A percentile compares a stretch with the other conserved stretches of the same genome.
Evolutionary conservation across 1,140 invertebrate species (phyloP).

Genomic region (Drosophila asahinai): DNA sequence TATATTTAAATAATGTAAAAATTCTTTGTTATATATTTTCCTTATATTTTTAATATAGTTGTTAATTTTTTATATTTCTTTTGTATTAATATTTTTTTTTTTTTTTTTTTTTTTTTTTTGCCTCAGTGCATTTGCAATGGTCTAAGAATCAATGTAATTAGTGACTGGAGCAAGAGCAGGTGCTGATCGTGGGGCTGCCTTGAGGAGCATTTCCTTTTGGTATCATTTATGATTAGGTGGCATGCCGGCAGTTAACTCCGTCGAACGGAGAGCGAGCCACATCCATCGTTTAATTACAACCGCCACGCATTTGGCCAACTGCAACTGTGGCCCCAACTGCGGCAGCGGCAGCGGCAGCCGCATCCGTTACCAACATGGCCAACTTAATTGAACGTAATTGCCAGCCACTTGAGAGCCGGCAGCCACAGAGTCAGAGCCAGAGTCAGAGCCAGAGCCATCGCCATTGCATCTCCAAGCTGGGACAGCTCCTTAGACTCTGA

Average conservation of each 20-base stretch:
- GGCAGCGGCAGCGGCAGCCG: constrained; percentile 21
- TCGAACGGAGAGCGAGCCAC: constrained; percentile 24
- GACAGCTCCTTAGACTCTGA: constrained; percentile 17
- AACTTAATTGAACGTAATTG: constrained; percentile 82
- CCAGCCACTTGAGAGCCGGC: constrained; percentile 75
- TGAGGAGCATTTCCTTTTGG: constrained; percentile 79
- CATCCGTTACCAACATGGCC: constrained; percentile 82
- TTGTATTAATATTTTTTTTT: too few species aligned
- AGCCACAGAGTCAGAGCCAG: constrained; percentile 19
- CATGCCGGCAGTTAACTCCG: constrained; percentile 76
- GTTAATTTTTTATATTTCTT: too few species aligned
- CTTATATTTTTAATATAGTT: too few species aligned
- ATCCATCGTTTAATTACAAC: constrained; percentile 76
- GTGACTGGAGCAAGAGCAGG: constrained; percentile 47
- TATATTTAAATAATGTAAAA: too few species aligned
- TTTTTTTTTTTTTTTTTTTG: background rate
- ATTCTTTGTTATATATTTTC: too few species aligned
- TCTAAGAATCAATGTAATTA: constrained; percentile 83
- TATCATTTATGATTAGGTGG: constrained; percentile 83
- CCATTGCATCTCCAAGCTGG: constrained; percentile 9
- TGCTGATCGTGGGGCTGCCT: constrained; percentile 47
- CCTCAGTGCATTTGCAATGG: constrained; percentile 51
- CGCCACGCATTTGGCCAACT: constrained; percentile 51
- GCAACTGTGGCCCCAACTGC: constrained; percentile 28
- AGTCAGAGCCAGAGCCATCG: background rate